Percentiles rank a stretch among this genome's conserved stretches.
Conservation (phyloP, 1,140 invertebrate genomes). For the Drosophila subobscura region DNA sequence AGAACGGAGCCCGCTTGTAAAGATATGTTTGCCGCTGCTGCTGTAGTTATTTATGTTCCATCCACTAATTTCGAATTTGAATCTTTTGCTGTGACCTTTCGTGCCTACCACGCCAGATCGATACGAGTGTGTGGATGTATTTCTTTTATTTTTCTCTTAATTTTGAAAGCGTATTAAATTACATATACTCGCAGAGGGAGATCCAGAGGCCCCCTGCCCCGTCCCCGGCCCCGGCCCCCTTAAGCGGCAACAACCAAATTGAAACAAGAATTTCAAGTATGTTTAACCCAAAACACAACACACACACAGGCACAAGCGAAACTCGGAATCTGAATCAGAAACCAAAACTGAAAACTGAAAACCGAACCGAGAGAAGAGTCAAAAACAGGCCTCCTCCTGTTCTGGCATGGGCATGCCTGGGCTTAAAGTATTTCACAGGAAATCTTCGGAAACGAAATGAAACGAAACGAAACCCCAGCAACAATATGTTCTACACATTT, state of each 20-base stretch:
- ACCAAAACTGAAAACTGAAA: constrained; percentile 39
- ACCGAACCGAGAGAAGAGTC: constrained; percentile 29
- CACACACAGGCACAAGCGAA: constrained; percentile 7
- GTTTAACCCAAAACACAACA: constrained; percentile 74
- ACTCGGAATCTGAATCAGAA: constrained; percentile 40
- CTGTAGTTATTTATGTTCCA: constrained; percentile 59
- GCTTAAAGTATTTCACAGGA: constrained; percentile 83
- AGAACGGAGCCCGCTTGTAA: constrained; percentile 24
- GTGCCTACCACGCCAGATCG: constrained; percentile 62
- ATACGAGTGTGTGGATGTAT: constrained; percentile 36
- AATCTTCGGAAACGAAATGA: constrained; percentile 72
- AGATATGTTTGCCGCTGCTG: constrained; percentile 24
- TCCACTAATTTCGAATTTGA: constrained; percentile 75
- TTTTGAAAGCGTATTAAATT: constrained; percentile 82
- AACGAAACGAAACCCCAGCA: constrained; percentile 59
- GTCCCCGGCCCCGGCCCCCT: constrained; percentile 17
- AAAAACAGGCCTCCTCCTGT: background rate
- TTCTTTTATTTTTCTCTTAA: constrained; percentile 61
- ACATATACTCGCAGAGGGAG: constrained; percentile 42
- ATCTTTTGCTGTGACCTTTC: constrained; percentile 77
- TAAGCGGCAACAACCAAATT: constrained; percentile 40
- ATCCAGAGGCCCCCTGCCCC: constrained; percentile 21
- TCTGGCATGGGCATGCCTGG: constrained; percentile 41
- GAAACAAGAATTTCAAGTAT: constrained; percentile 83
- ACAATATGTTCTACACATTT: constrained; percentile 83